Percentiles rank a stretch among this genome's conserved stretches.
Conservation (phyloP, 2,888 invertebrate species). For the Willowsia nigromaculata region DNA sequence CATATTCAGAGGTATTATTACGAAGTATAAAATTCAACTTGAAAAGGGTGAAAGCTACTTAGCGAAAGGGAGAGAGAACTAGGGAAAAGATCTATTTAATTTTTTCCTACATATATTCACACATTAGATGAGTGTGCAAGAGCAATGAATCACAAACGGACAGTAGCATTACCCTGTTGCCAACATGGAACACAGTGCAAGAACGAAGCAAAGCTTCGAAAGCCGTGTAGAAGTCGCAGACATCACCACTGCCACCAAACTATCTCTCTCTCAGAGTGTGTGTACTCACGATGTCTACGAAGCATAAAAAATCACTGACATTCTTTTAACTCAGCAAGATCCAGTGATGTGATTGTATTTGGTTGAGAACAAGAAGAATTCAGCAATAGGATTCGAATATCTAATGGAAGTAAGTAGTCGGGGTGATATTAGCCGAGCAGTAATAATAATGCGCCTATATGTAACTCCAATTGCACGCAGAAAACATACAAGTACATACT, state of each 20-base stretch:
- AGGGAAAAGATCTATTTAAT: conserved; percentile 1
- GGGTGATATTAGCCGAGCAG: neutral
- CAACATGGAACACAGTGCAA: conserved; percentile 45
- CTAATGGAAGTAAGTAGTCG: conserved; percentile 4
- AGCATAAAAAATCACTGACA: conserved; percentile 70
- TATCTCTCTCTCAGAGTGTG: neutral
- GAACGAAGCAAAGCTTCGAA: neutral
- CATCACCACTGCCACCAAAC: neutral
- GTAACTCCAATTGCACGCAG: neutral
- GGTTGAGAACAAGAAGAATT: conserved; percentile 19
- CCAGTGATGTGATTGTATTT: conserved; percentile 41
- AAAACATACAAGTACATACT: too few relatives aligned
- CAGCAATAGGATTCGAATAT: neutral
- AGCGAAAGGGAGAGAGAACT: conserved; percentile 3
- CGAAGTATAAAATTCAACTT: neutral
- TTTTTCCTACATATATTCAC: conserved; percentile 18
- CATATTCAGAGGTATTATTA: too few relatives aligned
- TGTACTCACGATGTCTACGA: conserved; percentile 49
- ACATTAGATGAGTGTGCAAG: conserved; percentile 38
- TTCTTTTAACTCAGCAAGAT: conserved; percentile 61
- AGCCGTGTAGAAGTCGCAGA: neutral
- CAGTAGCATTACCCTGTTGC: conserved; percentile 53
- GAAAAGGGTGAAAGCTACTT: neutral
- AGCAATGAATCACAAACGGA: conserved; percentile 68
- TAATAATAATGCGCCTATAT: conserved; percentile 11